These are phyloP conservation scores for Tychaedon coryphoeus DNA, from an alignment of 2,113 vertebrate species.

Conservation along the genomic window DNA sequence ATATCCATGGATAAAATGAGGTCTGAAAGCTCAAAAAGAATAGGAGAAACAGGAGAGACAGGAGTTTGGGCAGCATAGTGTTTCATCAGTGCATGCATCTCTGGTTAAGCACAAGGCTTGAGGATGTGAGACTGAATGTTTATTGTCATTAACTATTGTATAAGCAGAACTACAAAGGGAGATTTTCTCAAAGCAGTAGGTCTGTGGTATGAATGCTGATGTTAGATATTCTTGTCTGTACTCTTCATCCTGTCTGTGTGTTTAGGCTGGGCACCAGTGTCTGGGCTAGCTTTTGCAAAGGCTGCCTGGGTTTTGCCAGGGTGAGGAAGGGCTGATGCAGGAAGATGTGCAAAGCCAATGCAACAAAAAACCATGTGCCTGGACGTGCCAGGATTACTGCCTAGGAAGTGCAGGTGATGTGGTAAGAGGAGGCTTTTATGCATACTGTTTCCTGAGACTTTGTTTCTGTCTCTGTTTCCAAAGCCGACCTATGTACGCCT, in stretches of 20 bases:
- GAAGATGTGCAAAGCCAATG: not conserved
- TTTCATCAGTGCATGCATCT: not conserved
- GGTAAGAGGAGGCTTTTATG: not conserved
- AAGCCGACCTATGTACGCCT: not conserved
- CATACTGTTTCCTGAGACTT: not conserved
- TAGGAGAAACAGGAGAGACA: not conserved
- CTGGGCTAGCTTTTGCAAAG: not conserved
- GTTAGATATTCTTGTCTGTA: not conserved
- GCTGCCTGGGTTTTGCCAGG: not conserved
- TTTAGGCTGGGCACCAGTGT: not conserved
- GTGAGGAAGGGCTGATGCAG: not conserved
- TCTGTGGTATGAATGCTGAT: not conserved
- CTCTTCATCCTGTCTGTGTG: not conserved
- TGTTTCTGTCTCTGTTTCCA: not conserved
- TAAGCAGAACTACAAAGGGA: not conserved
- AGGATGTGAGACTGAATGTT: not conserved
- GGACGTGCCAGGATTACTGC: rapidly evolving
- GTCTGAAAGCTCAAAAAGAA: not conserved
- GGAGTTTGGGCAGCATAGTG: rapidly evolving
- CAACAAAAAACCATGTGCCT: rapidly evolving
- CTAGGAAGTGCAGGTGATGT: rapidly evolving
- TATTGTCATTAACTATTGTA: not conserved
- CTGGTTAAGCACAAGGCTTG: not conserved
- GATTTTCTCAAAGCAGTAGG: not conserved
- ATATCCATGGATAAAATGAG: not conserved